These are phyloP conservation scores for Monarcha castaneiventris DNA, from an alignment of 2,113 vertebrate genomes.

Conservation along the genomic window DNA sequence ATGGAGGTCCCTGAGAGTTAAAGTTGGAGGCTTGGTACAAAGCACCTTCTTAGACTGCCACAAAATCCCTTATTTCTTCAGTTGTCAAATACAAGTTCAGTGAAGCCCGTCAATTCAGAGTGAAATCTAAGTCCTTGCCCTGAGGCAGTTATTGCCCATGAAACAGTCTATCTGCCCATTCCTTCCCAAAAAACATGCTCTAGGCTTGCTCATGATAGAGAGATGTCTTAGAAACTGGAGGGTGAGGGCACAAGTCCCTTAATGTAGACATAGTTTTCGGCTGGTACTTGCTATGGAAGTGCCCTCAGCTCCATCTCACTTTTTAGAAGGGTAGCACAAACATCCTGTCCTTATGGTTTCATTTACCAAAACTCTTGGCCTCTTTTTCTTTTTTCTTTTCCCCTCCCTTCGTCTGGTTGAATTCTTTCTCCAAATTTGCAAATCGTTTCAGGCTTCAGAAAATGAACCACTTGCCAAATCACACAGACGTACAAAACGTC, in stretches of 20 bases:
- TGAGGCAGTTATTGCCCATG: background rate
- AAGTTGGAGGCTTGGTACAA: background rate
- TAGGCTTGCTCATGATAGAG: background rate
- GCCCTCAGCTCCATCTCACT: background rate
- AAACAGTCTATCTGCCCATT: background rate
- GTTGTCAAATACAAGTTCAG: background rate
- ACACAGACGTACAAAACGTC: background rate
- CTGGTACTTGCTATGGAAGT: background rate
- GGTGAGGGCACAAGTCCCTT: background rate
- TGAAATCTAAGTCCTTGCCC: background rate
- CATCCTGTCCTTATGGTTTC: background rate
- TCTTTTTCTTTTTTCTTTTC: background rate
- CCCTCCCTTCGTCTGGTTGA: background rate
- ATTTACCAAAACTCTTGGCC: background rate
- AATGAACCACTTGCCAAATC: background rate
- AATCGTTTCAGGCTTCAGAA: slow-evolving; percentile 26
- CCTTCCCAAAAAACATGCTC: background rate
- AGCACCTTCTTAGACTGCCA: background rate
- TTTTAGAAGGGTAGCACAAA: background rate
- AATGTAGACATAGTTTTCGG: background rate
- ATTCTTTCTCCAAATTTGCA: slow-evolving; percentile 12
- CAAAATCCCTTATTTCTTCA: background rate
- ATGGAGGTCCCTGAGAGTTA: background rate
- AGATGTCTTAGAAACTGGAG: background rate
- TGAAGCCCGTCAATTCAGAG: background rate